Percentiles rank a stretch among this genome's conserved stretches.
Conservation (phyloP, 1,140 invertebrate genomes). For the Drosophila mayri region DNA sequence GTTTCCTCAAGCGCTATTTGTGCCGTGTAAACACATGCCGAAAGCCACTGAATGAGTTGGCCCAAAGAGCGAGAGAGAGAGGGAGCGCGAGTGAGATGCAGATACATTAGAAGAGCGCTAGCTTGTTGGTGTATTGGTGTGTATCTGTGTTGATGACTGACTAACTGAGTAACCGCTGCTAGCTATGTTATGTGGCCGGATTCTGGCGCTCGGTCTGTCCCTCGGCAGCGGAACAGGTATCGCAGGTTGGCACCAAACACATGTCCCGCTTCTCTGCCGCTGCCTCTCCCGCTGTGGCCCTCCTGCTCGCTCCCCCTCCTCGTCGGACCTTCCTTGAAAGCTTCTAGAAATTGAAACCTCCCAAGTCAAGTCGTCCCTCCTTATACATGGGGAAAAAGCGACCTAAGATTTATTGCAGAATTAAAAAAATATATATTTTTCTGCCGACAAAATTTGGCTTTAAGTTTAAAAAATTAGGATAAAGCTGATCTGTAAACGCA, state of each 20-base stretch:
- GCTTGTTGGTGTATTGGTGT: slow-evolving; percentile 13
- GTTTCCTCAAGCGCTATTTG: slow-evolving; percentile 59
- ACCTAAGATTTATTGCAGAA: not conserved
- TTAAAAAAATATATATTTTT: not conserved
- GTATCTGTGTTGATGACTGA: slow-evolving; percentile 74
- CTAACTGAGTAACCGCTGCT: slow-evolving; percentile 73
- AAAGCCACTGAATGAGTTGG: slow-evolving; percentile 36
- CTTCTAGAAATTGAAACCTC: slow-evolving; percentile 33
- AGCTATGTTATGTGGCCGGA: slow-evolving; percentile 67
- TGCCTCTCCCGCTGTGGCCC: slow-evolving; percentile 4
- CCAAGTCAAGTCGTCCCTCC: slow-evolving; percentile 34
- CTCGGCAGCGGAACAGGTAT: slow-evolving; percentile 76
- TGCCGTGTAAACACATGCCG: slow-evolving; percentile 33
- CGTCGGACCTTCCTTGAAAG: slow-evolving; percentile 19
- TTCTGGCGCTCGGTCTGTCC: slow-evolving; percentile 60
- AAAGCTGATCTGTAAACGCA: no score
- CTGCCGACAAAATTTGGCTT: no score
- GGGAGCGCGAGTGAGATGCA: slow-evolving; percentile 40
- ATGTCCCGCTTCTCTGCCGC: slow-evolving; percentile 48
- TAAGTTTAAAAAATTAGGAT: no score
- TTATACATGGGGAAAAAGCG: slow-evolving; percentile 13
- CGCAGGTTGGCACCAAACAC: slow-evolving; percentile 81
- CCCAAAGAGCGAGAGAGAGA: slow-evolving; percentile 19
- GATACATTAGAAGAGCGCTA: slow-evolving; percentile 61
- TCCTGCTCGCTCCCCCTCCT: slow-evolving; percentile 6